Conservation (phyloP, 2,113 vertebrate genomes). For the Eonycteris spelaea region DNA sequence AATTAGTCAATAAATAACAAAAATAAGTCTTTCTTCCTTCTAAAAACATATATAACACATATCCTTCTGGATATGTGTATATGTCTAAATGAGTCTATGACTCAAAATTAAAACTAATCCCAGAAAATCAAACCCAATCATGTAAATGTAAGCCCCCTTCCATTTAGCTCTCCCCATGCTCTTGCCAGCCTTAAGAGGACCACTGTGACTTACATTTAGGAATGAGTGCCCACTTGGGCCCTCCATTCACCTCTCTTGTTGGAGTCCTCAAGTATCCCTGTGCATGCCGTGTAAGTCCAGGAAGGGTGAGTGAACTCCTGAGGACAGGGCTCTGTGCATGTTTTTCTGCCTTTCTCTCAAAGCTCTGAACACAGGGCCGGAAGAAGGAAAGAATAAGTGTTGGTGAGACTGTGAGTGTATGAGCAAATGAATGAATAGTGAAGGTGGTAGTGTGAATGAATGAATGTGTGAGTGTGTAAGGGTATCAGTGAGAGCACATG, state of each 20-base stretch:
- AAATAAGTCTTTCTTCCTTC: neutral
- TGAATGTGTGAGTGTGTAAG: neutral
- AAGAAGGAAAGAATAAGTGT: neutral
- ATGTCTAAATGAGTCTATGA: neutral
- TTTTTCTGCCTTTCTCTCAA: neutral
- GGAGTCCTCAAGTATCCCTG: neutral
- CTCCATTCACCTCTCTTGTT: neutral
- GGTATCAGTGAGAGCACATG: neutral
- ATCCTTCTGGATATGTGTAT: neutral
- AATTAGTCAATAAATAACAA: neutral
- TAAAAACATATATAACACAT: neutral
- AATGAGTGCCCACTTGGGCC: neutral
- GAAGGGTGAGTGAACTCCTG: neutral
- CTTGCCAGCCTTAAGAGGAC: fast-evolving
- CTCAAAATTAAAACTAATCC: neutral
- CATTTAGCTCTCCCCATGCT: fast-evolving
- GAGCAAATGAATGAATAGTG: neutral
- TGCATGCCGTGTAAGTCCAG: too few species aligned
- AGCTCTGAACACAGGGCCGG: neutral
- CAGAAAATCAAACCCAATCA: neutral
- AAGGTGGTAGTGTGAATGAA: too few species aligned
- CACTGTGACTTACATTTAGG: fast-evolving
- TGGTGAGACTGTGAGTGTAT: neutral
- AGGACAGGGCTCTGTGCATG: too few species aligned
- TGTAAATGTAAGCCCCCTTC: neutral